Evolutionary conservation across 64 coral and sea anemone genomes (phyloP).

Genomic region (Pocillopora verrucosa): DNA sequence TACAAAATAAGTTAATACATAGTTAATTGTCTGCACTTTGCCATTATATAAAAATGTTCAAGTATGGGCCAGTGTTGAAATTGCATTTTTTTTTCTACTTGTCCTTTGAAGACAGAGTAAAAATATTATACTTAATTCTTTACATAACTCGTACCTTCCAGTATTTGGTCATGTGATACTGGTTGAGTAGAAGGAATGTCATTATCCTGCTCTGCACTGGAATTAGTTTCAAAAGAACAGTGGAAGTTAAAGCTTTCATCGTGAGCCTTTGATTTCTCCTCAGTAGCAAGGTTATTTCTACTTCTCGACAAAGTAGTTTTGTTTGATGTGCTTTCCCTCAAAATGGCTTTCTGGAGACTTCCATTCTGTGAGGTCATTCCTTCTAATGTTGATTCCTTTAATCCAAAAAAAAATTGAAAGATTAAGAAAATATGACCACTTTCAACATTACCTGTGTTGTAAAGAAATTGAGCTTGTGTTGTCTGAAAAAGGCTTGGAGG

Average conservation of each 20-base stretch:
- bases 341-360: constrained; percentile 39
- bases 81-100: too few relatives aligned
- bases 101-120: too few relatives aligned
- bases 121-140: too few relatives aligned
- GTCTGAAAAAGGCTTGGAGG: too few relatives aligned
- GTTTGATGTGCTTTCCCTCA: constrained; percentile 52
- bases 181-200: constrained; percentile 57
- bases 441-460: not conserved
- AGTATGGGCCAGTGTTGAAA: too few relatives aligned
- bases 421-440: not conserved
- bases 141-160: constrained; percentile 50
- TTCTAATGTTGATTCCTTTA: constrained; percentile 11
- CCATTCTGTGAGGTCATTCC: constrained; percentile 10
- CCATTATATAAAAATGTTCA: too few relatives aligned
- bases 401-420: not conserved
- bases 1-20: too few relatives aligned
- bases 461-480: too few relatives aligned
- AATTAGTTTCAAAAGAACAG: constrained; percentile 82
- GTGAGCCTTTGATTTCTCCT: constrained; percentile 24
- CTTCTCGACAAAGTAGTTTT: constrained; percentile 22
- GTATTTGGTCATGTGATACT: constrained; percentile 49
- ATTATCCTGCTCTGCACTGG: constrained; percentile 40
- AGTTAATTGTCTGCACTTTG: too few relatives aligned
- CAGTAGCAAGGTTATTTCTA: constrained; percentile 12
- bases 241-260: constrained; percentile 61